Evolutionary conservation across 2,888 invertebrate species (phyloP), one percentile per base, ranked within the genome.

Genomic region (Octodonta nipae): DNA sequence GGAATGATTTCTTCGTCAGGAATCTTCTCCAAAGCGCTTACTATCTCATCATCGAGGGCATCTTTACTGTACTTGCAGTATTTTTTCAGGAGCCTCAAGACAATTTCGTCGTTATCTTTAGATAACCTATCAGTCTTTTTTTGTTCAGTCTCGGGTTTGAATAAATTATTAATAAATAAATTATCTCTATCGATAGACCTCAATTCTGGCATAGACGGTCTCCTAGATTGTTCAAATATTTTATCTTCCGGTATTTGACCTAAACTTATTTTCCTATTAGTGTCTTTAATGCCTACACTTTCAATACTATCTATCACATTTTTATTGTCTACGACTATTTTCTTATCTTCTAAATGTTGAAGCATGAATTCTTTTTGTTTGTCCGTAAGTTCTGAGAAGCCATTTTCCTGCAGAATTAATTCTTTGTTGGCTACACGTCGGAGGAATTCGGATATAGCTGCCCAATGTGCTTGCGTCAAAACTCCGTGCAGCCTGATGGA

Each of bases 401-500:
- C 58, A 44, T 61, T 55, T 32, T 62, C 56, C 62, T 63, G 73
- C 34, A 75, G 61, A 41, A 75, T 69, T 38, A 76, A 66, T 37
- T 70, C 70, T 43, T 73, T 73, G 47, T 73, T 73, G 41, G 74
- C 70, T 33, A 75, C 72, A 59, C 71, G 67, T 41, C 72, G 67
- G 48, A 76, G 65, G 56, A 76, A 73, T 55, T 75, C 72, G 35
- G 73, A 68, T 32, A 75, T 71, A 35, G 73, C 73, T 33, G 72
- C 69, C 64, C 73, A 73, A 50, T 75, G 75, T 29, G 73, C 73
- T 48, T 73, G 71, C 15, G 75, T 75, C 38, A 75, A 66, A 37
- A 69, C 70, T 38, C 75, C 75, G 56, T 75, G 73, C 49, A 76
- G 66, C 47, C 73, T 65, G 44, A 76, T 74, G 49, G 75, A 74